phyloP scores from a whole-genome alignment of 2,113 vertebrate species.

The Anhinga rufa region DNA sequence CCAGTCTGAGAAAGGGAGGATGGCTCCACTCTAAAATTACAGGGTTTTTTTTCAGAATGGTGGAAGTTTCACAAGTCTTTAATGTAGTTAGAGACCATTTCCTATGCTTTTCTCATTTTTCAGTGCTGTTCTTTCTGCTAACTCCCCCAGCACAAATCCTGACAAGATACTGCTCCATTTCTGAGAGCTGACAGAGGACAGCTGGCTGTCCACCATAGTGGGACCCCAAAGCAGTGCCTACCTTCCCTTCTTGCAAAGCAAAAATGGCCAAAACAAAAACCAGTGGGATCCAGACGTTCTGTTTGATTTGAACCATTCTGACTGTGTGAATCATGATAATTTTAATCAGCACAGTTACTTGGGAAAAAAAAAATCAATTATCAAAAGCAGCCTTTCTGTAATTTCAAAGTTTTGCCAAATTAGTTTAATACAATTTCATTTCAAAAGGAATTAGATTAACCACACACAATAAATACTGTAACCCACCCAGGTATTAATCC shows the following conservation, averaged over 20 bases:
- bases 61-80: slow-evolving; percentile 3
- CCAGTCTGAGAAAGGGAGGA: not conserved
- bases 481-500: not conserved
- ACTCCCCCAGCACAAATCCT: not conserved
- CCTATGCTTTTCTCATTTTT: not conserved
- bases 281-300: not conserved
- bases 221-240: not conserved
- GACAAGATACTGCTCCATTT: not conserved
- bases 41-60: not conserved
- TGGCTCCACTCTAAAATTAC: slow-evolving; percentile 26
- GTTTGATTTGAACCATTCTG: not conserved
- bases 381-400: not conserved
- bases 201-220: rapidly evolving
- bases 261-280: not conserved
- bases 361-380: not conserved
- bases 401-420: slow-evolving; percentile 12
- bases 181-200: not conserved
- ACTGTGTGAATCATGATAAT: not conserved
- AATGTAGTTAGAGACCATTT: not conserved
- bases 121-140: not conserved
- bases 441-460: not conserved
- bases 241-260: not conserved
- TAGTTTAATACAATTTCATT: not conserved
- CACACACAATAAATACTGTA: not conserved
- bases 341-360: not conserved